These are phyloP conservation scores for Pionites leucogaster DNA, from an alignment of 2,113 vertebrate species.

Conservation along the genomic window DNA sequence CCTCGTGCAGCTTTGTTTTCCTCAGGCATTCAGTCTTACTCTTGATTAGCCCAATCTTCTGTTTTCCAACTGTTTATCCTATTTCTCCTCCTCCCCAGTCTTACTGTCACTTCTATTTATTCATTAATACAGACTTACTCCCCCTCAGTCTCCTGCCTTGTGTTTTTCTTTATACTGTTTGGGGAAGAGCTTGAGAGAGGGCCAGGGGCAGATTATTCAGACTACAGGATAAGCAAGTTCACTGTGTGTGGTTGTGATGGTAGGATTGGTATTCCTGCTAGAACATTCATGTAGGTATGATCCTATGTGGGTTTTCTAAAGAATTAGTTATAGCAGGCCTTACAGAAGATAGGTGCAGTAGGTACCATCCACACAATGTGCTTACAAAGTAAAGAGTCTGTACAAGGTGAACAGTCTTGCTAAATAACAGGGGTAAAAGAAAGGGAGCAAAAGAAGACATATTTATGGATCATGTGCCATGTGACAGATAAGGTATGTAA, in stretches of 20 bases:
- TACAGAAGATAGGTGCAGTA: background rate
- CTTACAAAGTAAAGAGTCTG: background rate
- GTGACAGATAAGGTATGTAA: background rate
- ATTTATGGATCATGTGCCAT: background rate
- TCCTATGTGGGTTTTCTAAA: background rate
- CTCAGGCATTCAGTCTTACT: background rate
- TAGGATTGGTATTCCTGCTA: background rate
- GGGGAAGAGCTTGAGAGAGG: background rate
- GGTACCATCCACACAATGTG: background rate
- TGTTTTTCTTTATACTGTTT: background rate
- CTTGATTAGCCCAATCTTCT: background rate
- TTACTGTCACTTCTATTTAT: background rate
- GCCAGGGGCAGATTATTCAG: background rate
- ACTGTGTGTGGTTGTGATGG: background rate
- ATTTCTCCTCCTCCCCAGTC: background rate
- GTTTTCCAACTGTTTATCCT: rapidly evolving
- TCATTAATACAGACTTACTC: background rate
- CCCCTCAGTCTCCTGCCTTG: background rate
- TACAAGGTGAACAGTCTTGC: background rate
- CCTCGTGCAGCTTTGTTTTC: background rate
- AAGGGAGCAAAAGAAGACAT: background rate
- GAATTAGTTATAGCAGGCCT: background rate
- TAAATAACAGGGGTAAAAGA: background rate
- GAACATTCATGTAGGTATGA: rapidly evolving
- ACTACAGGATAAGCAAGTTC: background rate